Conservation (phyloP, 2,797 vertebrate species). For the Crenichthys baileyi region DNA sequence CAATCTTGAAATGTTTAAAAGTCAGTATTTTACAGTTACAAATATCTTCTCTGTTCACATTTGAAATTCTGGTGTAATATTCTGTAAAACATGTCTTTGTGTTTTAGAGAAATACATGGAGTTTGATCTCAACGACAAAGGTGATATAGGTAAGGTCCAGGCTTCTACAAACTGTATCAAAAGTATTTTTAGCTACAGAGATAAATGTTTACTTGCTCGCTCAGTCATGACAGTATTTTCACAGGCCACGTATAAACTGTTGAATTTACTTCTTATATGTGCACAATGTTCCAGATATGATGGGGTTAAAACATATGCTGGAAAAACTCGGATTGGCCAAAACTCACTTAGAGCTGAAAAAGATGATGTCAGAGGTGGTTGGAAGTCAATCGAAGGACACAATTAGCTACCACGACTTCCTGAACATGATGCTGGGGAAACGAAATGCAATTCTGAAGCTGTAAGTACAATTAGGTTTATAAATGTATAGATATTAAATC, state of each 20-base stretch:
- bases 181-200: not conserved
- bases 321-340: constrained; percentile 86
- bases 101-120: constrained; percentile 87
- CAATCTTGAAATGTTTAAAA: constrained; percentile 85
- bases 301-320: constrained; percentile 87
- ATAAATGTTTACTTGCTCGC: not conserved
- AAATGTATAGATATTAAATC: not conserved
- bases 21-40: constrained; percentile 61
- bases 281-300: constrained; percentile 75
- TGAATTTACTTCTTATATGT: not conserved
- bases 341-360: constrained; percentile 88
- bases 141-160: constrained; percentile 82
- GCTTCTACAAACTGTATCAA: not conserved
- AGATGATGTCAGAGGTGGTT: constrained; percentile 84
- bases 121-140: constrained; percentile 86
- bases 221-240: not conserved
- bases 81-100: constrained; percentile 17
- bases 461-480: constrained; percentile 67
- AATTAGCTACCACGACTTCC: constrained; percentile 83
- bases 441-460: constrained; percentile 85
- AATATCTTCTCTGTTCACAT: not conserved
- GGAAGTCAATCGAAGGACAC: constrained; percentile 75
- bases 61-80: not conserved
- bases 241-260: not conserved
- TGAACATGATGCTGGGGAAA: constrained; percentile 88